A percentile compares a stretch with the other conserved stretches of the same genome.
Conservation (phyloP, 2,888 invertebrate genomes). For the Drosophila putrida region DNA sequence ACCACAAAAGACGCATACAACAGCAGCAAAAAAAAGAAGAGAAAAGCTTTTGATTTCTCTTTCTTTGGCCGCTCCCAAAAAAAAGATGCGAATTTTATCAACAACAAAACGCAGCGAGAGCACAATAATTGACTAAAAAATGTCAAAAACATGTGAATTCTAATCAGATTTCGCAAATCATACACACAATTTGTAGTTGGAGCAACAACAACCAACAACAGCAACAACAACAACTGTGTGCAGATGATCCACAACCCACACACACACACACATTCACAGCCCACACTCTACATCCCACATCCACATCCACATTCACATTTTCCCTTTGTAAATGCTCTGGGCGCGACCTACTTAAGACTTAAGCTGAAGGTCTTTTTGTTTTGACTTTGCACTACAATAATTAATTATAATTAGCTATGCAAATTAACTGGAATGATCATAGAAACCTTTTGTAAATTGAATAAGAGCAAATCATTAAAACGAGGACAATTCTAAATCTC, state of each 20-base stretch:
- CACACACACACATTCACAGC: background rate
- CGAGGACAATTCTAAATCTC: slow-evolving; percentile 41
- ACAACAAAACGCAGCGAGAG: slow-evolving; percentile 46
- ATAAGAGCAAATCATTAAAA: slow-evolving; percentile 59
- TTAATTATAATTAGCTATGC: slow-evolving; percentile 42
- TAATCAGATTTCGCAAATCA: background rate
- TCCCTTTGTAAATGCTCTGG: slow-evolving; percentile 13
- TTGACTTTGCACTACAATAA: slow-evolving; percentile 30
- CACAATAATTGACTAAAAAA: slow-evolving; percentile 27
- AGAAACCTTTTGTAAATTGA: slow-evolving; percentile 53
- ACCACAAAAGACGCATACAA: slow-evolving; percentile 21
- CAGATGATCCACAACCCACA: slow-evolving; percentile 2
- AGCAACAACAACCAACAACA: background rate
- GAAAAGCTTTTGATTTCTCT: slow-evolving; percentile 55
- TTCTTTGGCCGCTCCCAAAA: slow-evolving; percentile 73
- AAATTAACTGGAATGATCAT: slow-evolving; percentile 22
- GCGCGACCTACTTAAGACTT: slow-evolving; percentile 58
- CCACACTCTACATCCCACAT: background rate
- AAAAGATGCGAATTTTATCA: slow-evolving; percentile 61
- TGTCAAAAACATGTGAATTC: slow-evolving; percentile 20
- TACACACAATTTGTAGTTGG: slow-evolving; percentile 1
- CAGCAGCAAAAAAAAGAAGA: slow-evolving; percentile 48
- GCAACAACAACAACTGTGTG: background rate
- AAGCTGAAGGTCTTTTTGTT: slow-evolving; percentile 56
- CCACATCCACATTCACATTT: slow-evolving; percentile 9